These are phyloP conservation scores for Drosophila formosana DNA, from an alignment of 2,888 invertebrate genomes.

Conservation along the genomic window DNA sequence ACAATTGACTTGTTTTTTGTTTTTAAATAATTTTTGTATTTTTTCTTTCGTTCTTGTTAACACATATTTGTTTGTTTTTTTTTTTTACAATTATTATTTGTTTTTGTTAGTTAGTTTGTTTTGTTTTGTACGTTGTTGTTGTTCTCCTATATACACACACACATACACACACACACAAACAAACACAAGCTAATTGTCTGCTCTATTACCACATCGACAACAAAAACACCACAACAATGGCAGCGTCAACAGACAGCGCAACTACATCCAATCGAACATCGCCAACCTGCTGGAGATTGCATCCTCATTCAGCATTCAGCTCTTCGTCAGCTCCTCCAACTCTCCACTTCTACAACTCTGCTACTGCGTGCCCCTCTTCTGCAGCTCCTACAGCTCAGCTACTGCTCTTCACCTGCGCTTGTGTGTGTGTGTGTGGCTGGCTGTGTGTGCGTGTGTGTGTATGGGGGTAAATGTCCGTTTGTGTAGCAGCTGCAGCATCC, in stretches of 20 bases:
- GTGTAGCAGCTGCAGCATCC: background rate
- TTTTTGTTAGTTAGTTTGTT: slow-evolving; percentile 21
- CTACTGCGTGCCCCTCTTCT: slow-evolving; percentile 8
- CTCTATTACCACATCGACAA: slow-evolving; percentile 16
- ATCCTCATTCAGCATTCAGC: background rate
- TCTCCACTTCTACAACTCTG: slow-evolving; percentile 1
- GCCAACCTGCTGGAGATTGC: slow-evolving; percentile 18
- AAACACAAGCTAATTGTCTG: slow-evolving; percentile 24
- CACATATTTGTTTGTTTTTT: slow-evolving; percentile 2
- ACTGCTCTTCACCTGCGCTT: slow-evolving; percentile 6
- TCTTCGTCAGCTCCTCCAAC: slow-evolving; percentile 2
- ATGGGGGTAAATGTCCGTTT: too few species aligned
- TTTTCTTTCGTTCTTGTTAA: slow-evolving; percentile 8
- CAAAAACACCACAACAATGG: slow-evolving; percentile 2
- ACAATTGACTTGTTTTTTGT: background rate
- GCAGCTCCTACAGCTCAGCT: slow-evolving; percentile 11
- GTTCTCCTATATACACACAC: slow-evolving; percentile 18
- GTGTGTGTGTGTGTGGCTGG: background rate
- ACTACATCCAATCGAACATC: slow-evolving; percentile 10
- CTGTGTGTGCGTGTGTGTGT: slow-evolving; percentile 1
- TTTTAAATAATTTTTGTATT: slow-evolving; percentile 9
- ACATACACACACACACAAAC: slow-evolving; percentile 4
- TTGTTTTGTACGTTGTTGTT: slow-evolving; percentile 43
- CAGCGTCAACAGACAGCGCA: slow-evolving; percentile 11
- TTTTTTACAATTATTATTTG: background rate